Percentiles rank a stretch among this genome's conserved stretches.
phyloP scores from a whole-genome alignment of 2,113 vertebrate genomes.

The Aptenodytes forsteri region DNA sequence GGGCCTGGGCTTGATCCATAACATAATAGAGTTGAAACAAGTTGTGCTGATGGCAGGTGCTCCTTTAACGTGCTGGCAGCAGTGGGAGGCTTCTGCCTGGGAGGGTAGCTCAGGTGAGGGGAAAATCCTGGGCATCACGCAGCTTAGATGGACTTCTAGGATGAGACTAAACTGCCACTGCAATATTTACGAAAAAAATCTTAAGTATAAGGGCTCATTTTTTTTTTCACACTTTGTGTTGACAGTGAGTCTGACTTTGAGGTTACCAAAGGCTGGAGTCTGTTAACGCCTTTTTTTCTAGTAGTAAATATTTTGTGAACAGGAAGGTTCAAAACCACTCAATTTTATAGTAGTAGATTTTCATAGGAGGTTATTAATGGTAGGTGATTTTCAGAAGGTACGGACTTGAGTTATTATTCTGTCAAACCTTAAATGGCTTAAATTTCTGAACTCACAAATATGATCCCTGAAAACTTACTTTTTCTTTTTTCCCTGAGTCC shows the following conservation, averaged over 20 bases:
- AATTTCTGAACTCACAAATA: not conserved
- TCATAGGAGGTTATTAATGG: not conserved
- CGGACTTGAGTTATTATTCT: not conserved
- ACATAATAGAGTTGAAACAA: not conserved
- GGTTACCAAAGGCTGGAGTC: not conserved
- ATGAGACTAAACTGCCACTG: not conserved
- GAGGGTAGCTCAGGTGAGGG: not conserved
- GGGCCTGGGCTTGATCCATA: not conserved
- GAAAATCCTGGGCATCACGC: no score
- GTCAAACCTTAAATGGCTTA: not conserved
- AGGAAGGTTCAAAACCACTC: not conserved
- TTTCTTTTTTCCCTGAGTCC: not conserved
- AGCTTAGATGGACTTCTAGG: not conserved
- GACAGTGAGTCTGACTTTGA: not conserved
- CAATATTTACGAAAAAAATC: not conserved
- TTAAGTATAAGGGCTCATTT: not conserved
- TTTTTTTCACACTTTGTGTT: not conserved
- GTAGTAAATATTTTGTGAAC: not conserved
- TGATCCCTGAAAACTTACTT: not conserved
- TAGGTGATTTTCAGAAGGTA: not conserved
- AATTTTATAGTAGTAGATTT: not conserved
- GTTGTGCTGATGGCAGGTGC: not conserved
- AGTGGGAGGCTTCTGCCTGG: not conserved
- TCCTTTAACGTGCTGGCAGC: not conserved
- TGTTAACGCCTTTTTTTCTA: not conserved